A percentile compares a stretch with the other conserved stretches of the same genome.
phyloP scores from a whole-genome alignment of 2,113 vertebrate genomes.

The Malurus cyaneus region DNA sequence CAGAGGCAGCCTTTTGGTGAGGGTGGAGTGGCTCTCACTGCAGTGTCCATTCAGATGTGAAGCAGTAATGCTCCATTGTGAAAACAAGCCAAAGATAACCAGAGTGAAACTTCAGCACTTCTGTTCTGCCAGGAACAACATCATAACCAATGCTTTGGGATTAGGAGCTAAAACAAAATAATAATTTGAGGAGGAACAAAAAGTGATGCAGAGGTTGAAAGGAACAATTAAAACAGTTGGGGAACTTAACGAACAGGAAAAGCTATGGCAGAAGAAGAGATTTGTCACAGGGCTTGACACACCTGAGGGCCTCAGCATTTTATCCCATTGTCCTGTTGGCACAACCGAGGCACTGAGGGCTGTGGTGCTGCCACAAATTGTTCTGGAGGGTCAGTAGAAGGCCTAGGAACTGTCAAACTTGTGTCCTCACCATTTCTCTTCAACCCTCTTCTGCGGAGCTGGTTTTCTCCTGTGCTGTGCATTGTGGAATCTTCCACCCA shows the following conservation, averaged over 20 bases:
- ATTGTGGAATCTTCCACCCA: neutral
- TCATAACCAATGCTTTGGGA: neutral
- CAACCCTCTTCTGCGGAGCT: neutral
- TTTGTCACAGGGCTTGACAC: neutral
- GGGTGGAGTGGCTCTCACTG: neutral
- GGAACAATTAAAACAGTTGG: constrained; percentile 47
- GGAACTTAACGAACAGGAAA: constrained; percentile 47
- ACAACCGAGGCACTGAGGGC: neutral
- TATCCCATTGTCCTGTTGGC: neutral
- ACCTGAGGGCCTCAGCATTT: neutral
- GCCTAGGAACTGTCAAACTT: neutral
- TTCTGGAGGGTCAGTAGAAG: neutral
- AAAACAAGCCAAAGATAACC: constrained; percentile 39
- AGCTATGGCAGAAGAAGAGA: neutral
- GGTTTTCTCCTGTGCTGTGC: neutral
- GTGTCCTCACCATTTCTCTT: neutral
- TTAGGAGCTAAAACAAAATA: constrained; percentile 32
- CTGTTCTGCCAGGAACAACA: constrained; percentile 37
- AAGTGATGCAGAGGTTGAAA: constrained; percentile 10
- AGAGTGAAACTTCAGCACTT: constrained; percentile 18
- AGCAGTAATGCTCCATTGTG: neutral
- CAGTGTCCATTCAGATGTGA: neutral
- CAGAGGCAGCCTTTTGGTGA: neutral
- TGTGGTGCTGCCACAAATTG: neutral
- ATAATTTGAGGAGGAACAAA: constrained; percentile 53